Evolutionary conservation across 2,113 vertebrate genomes (phyloP).

Genomic region (Sinocyclocheilus anophthalmus): DNA sequence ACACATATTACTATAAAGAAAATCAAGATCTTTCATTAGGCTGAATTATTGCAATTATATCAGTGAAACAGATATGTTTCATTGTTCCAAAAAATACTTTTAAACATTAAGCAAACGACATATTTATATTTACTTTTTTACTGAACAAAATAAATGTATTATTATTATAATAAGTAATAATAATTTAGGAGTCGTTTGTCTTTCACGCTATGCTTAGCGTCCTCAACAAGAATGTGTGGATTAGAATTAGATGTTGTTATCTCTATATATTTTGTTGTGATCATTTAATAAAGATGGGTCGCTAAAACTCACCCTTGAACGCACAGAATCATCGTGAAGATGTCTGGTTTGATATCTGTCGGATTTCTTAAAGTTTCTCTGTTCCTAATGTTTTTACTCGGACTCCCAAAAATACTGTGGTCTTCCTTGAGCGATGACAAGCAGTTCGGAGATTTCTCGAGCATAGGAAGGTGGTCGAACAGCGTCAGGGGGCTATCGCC

Average conservation of each 20-base stretch:
- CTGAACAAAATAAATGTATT: too few species aligned
- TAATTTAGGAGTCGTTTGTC: background rate
- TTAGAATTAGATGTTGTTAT: background rate
- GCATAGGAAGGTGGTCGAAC: background rate
- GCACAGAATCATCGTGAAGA: constrained; percentile 77
- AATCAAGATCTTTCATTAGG: too few species aligned
- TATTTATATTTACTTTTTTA: background rate
- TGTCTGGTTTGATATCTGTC: background rate
- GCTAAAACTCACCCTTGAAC: constrained; percentile 71
- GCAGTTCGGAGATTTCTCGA: background rate
- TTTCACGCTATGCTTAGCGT: background rate
- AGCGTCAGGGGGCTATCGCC: background rate
- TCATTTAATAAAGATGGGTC: background rate
- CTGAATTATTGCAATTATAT: background rate
- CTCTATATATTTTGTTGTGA: background rate
- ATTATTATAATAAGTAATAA: too few species aligned
- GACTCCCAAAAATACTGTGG: background rate
- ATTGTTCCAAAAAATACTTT: background rate
- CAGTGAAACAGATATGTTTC: background rate
- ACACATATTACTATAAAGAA: too few species aligned
- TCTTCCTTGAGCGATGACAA: background rate
- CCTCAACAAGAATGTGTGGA: background rate
- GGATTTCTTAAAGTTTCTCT: constrained; percentile 1
- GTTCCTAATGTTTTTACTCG: background rate
- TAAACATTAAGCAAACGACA: background rate